A percentile compares a stretch with the other conserved stretches of the same genome.
phyloP scores from a whole-genome alignment of 2,113 vertebrate genomes.

The Syngnathus typhle region DNA sequence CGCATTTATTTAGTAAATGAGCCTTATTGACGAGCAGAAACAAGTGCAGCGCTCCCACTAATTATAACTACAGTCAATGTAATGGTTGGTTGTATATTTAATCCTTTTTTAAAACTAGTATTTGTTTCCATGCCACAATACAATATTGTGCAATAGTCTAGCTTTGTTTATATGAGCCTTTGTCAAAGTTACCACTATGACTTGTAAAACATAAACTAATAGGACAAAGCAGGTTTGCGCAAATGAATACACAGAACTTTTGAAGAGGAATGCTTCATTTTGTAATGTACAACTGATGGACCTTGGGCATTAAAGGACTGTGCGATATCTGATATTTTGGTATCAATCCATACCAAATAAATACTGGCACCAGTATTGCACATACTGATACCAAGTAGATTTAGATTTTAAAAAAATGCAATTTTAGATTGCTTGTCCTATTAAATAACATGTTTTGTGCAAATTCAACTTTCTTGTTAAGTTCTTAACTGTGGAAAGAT shows the following conservation, averaged over 20 bases:
- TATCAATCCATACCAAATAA: too few relatives aligned
- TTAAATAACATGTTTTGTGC: too few relatives aligned
- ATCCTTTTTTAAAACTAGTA: not conserved
- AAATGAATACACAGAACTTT: not conserved
- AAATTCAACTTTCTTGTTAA: too few relatives aligned
- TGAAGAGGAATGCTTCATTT: not conserved
- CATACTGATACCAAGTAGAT: too few relatives aligned
- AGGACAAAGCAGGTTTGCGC: not conserved
- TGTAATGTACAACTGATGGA: not conserved
- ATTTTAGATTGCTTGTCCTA: too few relatives aligned
- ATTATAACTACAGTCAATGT: not conserved
- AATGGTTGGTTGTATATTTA: not conserved
- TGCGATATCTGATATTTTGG: too few relatives aligned
- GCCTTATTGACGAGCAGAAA: not conserved
- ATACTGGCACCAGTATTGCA: too few relatives aligned
- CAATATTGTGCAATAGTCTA: not conserved
- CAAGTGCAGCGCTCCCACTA: not conserved
- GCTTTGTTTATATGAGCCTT: too few relatives aligned
- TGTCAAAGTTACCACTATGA: too few relatives aligned
- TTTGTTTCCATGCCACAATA: not conserved
- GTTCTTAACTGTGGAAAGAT: too few relatives aligned
- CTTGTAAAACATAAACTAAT: not conserved
- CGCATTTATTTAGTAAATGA: too few relatives aligned
- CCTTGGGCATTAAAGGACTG: not conserved
- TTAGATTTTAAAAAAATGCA: too few relatives aligned